Percentiles rank a stretch among this genome's conserved stretches.
Conservation (phyloP, 2,113 vertebrate species). For the Hippocampus zosterae region DNA sequence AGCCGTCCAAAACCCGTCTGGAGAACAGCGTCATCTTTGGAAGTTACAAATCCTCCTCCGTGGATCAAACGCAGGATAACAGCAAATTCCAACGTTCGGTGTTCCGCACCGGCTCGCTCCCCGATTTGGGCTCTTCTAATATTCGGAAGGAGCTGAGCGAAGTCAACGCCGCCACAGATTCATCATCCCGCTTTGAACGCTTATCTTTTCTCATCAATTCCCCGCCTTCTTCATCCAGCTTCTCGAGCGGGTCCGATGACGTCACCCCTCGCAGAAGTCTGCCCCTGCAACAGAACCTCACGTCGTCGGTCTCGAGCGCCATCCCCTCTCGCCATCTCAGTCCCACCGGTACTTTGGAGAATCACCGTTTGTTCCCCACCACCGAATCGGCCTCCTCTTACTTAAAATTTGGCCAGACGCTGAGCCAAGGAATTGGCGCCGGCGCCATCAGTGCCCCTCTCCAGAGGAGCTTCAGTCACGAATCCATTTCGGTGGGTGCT, state of each 20-base stretch:
- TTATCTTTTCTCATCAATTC: slow-evolving; percentile 56
- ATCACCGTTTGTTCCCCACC: slow-evolving; percentile 19
- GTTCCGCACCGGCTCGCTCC: slow-evolving; percentile 53
- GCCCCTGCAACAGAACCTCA: slow-evolving; percentile 6
- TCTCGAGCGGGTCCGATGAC: slow-evolving; percentile 40
- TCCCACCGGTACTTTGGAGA: slow-evolving; percentile 39
- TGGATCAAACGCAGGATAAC: slow-evolving; percentile 42
- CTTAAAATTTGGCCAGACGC: slow-evolving; percentile 27
- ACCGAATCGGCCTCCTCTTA: slow-evolving; percentile 26
- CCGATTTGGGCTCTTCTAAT: slow-evolving; percentile 30
- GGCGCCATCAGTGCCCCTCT: slow-evolving; percentile 21
- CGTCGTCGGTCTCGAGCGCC: slow-evolving; percentile 21
- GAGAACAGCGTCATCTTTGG: slow-evolving; percentile 83
- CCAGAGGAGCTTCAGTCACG: slow-evolving; percentile 58
- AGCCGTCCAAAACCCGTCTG: slow-evolving; percentile 71
- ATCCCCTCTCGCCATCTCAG: slow-evolving; percentile 41
- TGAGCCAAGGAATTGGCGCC: slow-evolving; percentile 3
- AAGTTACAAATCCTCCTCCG: slow-evolving; percentile 37
- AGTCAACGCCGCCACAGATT: neutral
- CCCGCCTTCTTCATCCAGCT: slow-evolving; percentile 32
- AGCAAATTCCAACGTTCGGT: slow-evolving; percentile 5
- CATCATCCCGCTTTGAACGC: slow-evolving; percentile 42
- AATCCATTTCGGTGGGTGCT: slow-evolving; percentile 10
- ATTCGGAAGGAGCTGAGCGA: neutral
- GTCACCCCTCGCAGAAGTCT: slow-evolving; percentile 25